Evolutionary conservation across 2,888 invertebrate genomes (phyloP).

Genomic region (Cosmia trapezina): DNA sequence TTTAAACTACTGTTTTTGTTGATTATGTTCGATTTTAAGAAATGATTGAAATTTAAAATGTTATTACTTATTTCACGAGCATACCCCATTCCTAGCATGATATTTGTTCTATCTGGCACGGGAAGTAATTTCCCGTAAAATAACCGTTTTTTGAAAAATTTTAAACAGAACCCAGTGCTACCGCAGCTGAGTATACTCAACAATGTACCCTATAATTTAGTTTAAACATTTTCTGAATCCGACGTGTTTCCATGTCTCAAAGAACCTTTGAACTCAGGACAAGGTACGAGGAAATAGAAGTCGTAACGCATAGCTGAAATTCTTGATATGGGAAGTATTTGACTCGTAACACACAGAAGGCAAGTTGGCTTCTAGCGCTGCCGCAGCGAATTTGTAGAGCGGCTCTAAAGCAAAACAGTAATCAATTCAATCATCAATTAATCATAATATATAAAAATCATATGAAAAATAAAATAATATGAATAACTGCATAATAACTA

Average conservation of each 20-base stretch:
- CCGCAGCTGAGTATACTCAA: not conserved
- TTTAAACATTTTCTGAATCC: not conserved
- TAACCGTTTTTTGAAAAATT: not conserved
- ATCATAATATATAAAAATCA: no score
- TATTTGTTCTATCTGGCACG: not conserved
- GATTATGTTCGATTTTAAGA: not conserved
- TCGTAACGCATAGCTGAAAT: not conserved
- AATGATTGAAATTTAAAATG: no score
- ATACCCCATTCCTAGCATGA: not conserved
- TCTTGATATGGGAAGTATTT: no score
- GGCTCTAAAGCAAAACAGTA: not conserved
- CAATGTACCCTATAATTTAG: not conserved
- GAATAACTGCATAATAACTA: no score
- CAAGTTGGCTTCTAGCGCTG: no score
- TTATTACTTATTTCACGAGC: not conserved
- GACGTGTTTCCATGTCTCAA: not conserved
- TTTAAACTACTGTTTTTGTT: no score
- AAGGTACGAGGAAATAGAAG: not conserved
- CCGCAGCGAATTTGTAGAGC: no score
- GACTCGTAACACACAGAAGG: no score
- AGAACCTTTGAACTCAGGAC: not conserved
- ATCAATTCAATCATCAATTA: no score
- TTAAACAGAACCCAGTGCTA: no score
- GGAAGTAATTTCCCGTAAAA: not conserved
- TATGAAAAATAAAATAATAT: no score